Evolutionary conservation across 2,113 vertebrate species (phyloP).

Genomic region (Clarias gariepinus): DNA sequence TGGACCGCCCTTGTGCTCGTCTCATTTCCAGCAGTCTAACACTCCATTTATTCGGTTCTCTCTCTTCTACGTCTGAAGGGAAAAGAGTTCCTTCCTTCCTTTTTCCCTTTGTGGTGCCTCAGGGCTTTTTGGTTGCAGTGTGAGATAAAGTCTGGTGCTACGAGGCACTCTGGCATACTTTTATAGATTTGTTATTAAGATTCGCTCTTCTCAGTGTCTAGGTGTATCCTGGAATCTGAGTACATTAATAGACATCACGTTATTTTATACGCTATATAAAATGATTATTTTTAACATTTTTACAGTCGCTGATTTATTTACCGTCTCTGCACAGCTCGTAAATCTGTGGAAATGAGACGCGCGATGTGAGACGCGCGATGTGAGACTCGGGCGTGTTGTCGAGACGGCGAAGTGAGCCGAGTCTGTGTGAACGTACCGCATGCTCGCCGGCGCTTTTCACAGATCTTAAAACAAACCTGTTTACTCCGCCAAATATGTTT

Average conservation of each 20-base stretch:
- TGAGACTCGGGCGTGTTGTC: neutral
- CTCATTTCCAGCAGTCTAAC: neutral
- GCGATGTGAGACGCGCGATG: neutral
- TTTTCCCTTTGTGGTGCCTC: neutral
- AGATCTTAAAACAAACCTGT: conserved; percentile 7
- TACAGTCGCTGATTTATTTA: neutral
- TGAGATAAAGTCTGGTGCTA: neutral
- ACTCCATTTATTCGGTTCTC: neutral
- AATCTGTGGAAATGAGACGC: neutral
- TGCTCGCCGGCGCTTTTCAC: neutral
- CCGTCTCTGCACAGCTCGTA: neutral
- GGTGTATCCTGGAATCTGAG: neutral
- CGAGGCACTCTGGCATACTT: neutral
- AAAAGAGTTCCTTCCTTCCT: neutral
- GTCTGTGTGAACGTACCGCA: neutral
- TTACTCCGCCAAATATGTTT: conserved; percentile 1
- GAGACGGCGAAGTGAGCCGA: neutral
- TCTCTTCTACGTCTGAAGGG: neutral
- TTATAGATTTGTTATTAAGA: neutral
- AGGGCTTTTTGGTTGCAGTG: neutral
- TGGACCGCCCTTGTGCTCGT: neutral
- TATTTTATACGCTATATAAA: neutral
- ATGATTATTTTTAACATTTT: neutral
- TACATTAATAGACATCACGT: neutral
- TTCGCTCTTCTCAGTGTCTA: neutral